phyloP scores from a whole-genome alignment of 2,888 invertebrate genomes.

The Agrilus mali region DNA sequence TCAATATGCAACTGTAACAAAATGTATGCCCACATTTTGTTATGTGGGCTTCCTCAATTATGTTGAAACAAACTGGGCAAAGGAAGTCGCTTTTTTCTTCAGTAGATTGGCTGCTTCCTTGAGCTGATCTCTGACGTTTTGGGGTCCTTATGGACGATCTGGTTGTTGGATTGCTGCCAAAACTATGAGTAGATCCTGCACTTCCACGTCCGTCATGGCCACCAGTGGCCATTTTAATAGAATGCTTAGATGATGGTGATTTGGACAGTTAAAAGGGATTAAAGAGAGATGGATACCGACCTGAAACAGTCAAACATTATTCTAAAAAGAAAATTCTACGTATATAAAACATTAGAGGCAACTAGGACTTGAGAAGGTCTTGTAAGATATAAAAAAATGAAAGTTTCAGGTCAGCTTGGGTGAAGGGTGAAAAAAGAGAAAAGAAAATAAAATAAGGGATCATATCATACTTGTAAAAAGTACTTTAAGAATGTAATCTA shows the following conservation, averaged over 20 bases:
- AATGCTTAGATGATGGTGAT: not conserved
- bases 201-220: slow-evolving; percentile 35
- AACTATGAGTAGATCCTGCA: slow-evolving; percentile 33
- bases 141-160: slow-evolving; percentile 35
- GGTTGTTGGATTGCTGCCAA: slow-evolving; percentile 28
- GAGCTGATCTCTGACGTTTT: slow-evolving; percentile 37
- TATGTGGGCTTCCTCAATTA: slow-evolving; percentile 81
- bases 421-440: not conserved
- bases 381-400: slow-evolving; percentile 18
- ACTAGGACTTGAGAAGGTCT: slow-evolving; percentile 25
- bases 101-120: slow-evolving; percentile 42
- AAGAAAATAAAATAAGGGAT: too few species aligned
- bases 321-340: slow-evolving; percentile 21
- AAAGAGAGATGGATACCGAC: slow-evolving; percentile 29
- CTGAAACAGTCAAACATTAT: slow-evolving; percentile 37
- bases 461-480: too few species aligned
- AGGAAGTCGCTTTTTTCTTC: slow-evolving; percentile 28
- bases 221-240: slow-evolving; percentile 23
- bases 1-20: slow-evolving; percentile 69
- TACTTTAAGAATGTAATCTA: too few species aligned
- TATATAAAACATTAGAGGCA: not conserved
- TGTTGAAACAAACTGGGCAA: slow-evolving; percentile 57
- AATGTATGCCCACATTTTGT: slow-evolving; percentile 89
- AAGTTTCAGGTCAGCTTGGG: slow-evolving; percentile 25
- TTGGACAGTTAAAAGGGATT: slow-evolving; percentile 6